phyloP scores from a whole-genome alignment of 2,113 vertebrate species.

The Oreochromis spilurus region DNA sequence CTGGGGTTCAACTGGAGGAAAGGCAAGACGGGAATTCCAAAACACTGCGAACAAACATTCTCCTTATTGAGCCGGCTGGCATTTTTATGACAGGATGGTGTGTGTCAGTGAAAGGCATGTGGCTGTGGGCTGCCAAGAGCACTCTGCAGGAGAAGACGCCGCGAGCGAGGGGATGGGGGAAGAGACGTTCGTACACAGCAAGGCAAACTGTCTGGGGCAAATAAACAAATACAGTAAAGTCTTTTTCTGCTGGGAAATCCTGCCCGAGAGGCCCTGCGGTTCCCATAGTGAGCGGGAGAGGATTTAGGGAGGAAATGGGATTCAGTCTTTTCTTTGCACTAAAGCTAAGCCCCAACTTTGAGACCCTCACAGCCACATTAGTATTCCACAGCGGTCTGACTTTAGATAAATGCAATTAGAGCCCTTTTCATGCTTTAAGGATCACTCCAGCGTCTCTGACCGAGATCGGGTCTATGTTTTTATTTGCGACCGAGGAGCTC shows the following conservation, averaged over 20 bases:
- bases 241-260: slow-evolving; percentile 6
- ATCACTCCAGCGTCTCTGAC: slow-evolving; percentile 6
- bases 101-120: slow-evolving; percentile 38
- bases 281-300: slow-evolving; percentile 38
- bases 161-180: not conserved
- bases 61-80: slow-evolving; percentile 34
- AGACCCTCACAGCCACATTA: slow-evolving; percentile 25
- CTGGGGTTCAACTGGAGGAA: slow-evolving; percentile 22
- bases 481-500: not conserved
- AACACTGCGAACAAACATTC: slow-evolving; percentile 35
- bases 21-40: slow-evolving; percentile 27
- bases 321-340: not conserved
- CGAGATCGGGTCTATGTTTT: not conserved
- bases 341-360: not conserved
- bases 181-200: not conserved
- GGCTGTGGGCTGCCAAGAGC: slow-evolving; percentile 3
- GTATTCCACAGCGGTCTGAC: slow-evolving; percentile 25
- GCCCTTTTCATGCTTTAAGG: slow-evolving; percentile 17
- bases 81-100: slow-evolving; percentile 61
- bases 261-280: slow-evolving; percentile 20
- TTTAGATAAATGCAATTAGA: slow-evolving; percentile 38
- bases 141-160: not conserved
- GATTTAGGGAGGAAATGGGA: slow-evolving; percentile 19
- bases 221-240: slow-evolving; percentile 51
- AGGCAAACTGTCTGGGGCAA: slow-evolving; percentile 11